phyloP scores from a whole-genome alignment of 37 sponge, comb jelly and placozoan genomes.

The Haliclona indistincta region DNA sequence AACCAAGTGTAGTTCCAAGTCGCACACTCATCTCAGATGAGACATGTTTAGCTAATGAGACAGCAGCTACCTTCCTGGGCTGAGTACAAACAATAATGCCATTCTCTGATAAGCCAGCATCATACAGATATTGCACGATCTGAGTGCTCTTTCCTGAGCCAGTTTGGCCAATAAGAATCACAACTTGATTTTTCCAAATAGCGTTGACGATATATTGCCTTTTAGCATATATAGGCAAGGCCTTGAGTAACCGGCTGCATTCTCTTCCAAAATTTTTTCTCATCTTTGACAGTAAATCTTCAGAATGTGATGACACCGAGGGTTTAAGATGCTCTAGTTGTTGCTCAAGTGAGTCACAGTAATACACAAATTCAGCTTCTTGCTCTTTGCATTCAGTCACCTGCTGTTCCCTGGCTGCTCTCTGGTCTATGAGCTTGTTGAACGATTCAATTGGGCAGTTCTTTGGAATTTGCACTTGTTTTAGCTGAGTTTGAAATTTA shows the following conservation, averaged over 20 bases:
- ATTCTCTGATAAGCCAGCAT: conserved; percentile 45
- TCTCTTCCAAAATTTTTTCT: conserved; percentile 47
- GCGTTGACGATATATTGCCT: background rate
- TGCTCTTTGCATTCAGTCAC: conserved; percentile 15
- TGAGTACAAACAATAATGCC: conserved; percentile 70
- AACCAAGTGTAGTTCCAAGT: conserved; percentile 51
- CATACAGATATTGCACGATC: conserved; percentile 78
- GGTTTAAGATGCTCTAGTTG: background rate
- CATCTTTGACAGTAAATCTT: background rate
- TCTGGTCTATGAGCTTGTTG: background rate
- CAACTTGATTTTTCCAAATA: conserved; percentile 7
- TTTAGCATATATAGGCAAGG: background rate
- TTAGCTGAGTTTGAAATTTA: background rate
- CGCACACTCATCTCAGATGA: conserved; percentile 36
- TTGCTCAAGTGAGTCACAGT: conserved; percentile 2
- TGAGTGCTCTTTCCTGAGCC: conserved; percentile 98
- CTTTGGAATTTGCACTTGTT: conserved; percentile 3
- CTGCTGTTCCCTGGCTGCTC: background rate
- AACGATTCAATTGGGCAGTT: background rate
- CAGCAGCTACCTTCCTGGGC: conserved; percentile 83
- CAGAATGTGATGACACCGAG: background rate
- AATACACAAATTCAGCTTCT: conserved; percentile 18
- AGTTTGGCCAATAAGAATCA: conserved; percentile 81
- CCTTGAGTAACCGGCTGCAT: conserved; percentile 26
- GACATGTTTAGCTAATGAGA: conserved; percentile 74